These are phyloP conservation scores for Semnopithecus entellus DNA, from an alignment of 2,113 vertebrate genomes.

Conservation along the genomic window DNA sequence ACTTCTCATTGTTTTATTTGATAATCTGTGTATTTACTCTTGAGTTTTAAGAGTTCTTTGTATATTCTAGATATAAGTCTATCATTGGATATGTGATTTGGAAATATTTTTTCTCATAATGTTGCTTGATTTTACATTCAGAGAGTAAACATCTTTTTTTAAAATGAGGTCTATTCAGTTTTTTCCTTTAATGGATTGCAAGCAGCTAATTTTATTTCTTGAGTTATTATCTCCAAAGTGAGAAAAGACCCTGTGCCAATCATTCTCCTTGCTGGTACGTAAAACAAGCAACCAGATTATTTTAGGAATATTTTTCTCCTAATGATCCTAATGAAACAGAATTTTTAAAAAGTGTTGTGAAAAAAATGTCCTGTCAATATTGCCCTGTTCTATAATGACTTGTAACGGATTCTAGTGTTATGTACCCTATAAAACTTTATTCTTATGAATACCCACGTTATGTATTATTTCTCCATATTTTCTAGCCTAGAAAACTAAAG, in stretches of 20 bases:
- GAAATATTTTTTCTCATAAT: neutral
- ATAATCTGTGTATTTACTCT: neutral
- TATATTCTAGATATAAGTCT: neutral
- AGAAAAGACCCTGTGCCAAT: neutral
- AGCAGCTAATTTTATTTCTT: neutral
- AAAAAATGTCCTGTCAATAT: neutral
- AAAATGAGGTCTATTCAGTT: neutral
- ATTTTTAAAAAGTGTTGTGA: neutral
- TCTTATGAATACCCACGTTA: neutral
- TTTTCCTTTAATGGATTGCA: neutral
- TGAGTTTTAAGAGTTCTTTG: neutral
- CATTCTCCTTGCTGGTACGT: neutral
- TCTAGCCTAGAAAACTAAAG: neutral
- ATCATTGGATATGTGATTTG: neutral
- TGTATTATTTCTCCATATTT: neutral
- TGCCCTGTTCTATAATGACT: neutral
- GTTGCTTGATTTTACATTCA: neutral
- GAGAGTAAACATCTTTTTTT: neutral
- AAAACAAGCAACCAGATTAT: neutral
- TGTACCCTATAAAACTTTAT: neutral
- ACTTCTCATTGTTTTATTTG: neutral
- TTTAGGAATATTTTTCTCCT: neutral
- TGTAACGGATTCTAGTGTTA: neutral
- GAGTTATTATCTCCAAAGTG: neutral
- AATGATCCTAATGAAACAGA: neutral